These are phyloP conservation scores for Rhinoderma darwinii DNA, from an alignment of 2,113 vertebrate genomes.

Conservation along the genomic window DNA sequence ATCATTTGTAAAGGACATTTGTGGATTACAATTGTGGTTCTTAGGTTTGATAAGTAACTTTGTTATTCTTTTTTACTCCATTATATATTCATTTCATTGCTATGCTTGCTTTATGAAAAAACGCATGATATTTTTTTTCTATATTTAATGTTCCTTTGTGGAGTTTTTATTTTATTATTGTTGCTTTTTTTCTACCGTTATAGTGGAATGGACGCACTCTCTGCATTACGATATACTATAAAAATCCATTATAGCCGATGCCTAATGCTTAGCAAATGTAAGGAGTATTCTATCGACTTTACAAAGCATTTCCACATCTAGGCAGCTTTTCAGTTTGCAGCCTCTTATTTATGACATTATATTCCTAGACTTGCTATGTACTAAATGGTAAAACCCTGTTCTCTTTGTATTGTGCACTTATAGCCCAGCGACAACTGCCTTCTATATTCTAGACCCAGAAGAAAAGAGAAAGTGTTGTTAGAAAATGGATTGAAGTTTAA, in stretches of 20 bases:
- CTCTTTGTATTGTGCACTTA: not conserved
- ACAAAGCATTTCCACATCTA: constrained; percentile 9
- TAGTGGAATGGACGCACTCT: not conserved
- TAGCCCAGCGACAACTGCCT: not conserved
- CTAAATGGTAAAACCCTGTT: not conserved
- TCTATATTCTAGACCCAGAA: not conserved
- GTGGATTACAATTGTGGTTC: not conserved
- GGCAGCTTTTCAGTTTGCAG: not conserved
- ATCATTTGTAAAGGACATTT: not conserved
- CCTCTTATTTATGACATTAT: constrained; percentile 19
- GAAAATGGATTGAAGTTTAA: not conserved
- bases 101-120: not conserved
- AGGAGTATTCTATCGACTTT: constrained; percentile 10
- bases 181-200: not conserved
- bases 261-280: not conserved
- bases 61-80: not conserved
- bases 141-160: not conserved
- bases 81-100: not conserved
- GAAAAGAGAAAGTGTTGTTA: not conserved
- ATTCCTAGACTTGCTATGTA: not conserved
- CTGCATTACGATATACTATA: not conserved
- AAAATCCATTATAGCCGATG: not conserved
- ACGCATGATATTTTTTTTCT: not conserved
- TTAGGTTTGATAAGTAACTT: not conserved
- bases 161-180: not conserved